Conservation (phyloP, 2,797 vertebrate species). For the Coluber constrictor region DNA sequence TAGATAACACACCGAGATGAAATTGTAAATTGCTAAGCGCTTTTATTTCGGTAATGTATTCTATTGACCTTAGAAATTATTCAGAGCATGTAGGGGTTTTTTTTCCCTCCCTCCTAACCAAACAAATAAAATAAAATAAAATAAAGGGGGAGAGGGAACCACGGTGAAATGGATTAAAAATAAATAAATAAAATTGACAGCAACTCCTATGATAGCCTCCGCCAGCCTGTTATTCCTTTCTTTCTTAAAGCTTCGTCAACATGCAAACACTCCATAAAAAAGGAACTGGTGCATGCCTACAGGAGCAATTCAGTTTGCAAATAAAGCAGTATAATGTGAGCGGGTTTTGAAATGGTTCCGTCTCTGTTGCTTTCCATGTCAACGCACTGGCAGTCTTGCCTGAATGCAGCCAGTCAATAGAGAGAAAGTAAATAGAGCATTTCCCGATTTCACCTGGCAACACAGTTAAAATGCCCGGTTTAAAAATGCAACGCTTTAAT, state of each 20-base stretch:
- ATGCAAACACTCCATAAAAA: slow-evolving; percentile 63
- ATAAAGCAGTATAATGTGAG: slow-evolving; percentile 70
- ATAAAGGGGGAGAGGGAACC: not conserved
- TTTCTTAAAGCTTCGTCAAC: slow-evolving; percentile 64
- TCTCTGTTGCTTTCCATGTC: slow-evolving; percentile 77
- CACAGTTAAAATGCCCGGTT: slow-evolving; percentile 72
- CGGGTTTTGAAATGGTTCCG: slow-evolving; percentile 73
- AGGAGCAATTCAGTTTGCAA: slow-evolving; percentile 60
- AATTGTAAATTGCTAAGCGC: slow-evolving; percentile 33
- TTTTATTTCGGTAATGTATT: slow-evolving; percentile 46
- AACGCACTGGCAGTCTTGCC: slow-evolving; percentile 74
- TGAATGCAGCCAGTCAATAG: slow-evolving; percentile 75
- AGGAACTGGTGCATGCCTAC: slow-evolving; percentile 64
- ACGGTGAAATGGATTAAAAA: slow-evolving; percentile 27
- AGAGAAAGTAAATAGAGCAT: slow-evolving; percentile 76
- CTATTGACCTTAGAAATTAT: slow-evolving; percentile 35
- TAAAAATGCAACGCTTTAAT: slow-evolving; percentile 76
- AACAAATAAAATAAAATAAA: not conserved
- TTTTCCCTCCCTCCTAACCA: not conserved
- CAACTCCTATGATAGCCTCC: slow-evolving; percentile 19
- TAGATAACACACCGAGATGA: slow-evolving; percentile 41
- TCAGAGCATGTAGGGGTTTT: fast-evolving
- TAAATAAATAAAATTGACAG: slow-evolving; percentile 39
- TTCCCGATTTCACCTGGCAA: slow-evolving; percentile 72
- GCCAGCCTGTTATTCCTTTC: not conserved